These are phyloP conservation scores for Ploceus nigricollis DNA, from an alignment of 2,113 vertebrate genomes.

Conservation along the genomic window DNA sequence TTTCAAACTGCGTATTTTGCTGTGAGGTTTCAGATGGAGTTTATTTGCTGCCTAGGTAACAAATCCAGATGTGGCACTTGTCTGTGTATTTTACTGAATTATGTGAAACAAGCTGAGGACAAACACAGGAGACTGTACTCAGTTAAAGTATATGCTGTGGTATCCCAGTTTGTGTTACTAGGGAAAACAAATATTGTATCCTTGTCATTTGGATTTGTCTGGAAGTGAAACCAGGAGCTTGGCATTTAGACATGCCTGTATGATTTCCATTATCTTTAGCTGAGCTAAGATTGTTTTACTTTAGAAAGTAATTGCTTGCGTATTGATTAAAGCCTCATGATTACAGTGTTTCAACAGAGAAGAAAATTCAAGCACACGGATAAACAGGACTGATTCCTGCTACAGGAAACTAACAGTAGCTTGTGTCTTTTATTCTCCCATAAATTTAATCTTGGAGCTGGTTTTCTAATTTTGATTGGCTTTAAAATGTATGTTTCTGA, in stretches of 20 bases:
- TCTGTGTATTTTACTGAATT: conserved; percentile 64
- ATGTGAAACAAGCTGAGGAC: neutral
- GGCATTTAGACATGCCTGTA: neutral
- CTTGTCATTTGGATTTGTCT: conserved; percentile 20
- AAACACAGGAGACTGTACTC: neutral
- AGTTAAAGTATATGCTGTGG: neutral
- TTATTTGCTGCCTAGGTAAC: conserved; percentile 60
- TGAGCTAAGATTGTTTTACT: conserved; percentile 30
- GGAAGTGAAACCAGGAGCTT: conserved; percentile 8
- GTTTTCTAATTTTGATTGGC: neutral
- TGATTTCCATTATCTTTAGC: neutral
- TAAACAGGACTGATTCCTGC: neutral
- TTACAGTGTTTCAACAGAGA: neutral
- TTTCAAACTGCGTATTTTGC: neutral
- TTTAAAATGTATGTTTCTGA: neutral
- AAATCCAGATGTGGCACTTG: conserved; percentile 74
- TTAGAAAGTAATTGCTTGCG: neutral
- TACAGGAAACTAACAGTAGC: neutral
- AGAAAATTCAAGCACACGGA: neutral
- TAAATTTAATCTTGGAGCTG: neutral
- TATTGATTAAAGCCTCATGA: neutral
- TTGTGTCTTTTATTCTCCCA: neutral
- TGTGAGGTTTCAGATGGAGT: neutral
- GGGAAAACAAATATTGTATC: conserved; percentile 33
- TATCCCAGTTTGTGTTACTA: conserved; percentile 8